Percentiles rank a stretch among this genome's conserved stretches.
phyloP scores from a whole-genome alignment of 2,888 invertebrate genomes.

The Drosophila multiciliata region DNA sequence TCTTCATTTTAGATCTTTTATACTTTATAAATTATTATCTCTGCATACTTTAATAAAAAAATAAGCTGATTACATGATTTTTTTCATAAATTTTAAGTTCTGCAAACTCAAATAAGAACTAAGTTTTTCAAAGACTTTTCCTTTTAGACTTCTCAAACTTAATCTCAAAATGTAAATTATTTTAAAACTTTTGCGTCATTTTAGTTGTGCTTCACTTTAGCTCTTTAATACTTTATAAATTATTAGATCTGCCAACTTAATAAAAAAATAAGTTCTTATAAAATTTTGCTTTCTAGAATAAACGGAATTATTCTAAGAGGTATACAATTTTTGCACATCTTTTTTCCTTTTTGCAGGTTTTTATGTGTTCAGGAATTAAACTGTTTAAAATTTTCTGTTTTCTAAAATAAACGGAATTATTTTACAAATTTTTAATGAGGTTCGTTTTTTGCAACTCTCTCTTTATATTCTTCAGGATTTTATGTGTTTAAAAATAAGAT shows the following conservation, averaged over 20 bases:
- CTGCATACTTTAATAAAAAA: background rate
- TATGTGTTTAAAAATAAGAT: too few species aligned
- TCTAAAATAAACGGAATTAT: background rate
- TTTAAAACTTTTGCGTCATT: background rate
- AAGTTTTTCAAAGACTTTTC: background rate
- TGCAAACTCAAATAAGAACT: background rate
- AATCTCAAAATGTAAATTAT: background rate
- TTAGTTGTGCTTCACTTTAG: background rate
- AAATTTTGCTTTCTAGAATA: background rate
- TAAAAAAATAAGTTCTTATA: background rate
- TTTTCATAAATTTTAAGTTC: background rate
- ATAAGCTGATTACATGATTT: background rate
- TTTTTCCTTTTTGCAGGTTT: background rate
- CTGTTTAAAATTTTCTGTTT: background rate
- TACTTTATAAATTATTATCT: background rate
- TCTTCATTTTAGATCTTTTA: rapidly evolving
- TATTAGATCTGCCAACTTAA: too few species aligned
- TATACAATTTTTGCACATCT: background rate
- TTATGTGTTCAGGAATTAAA: background rate
- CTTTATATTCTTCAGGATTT: too few species aligned
- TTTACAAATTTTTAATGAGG: too few species aligned
- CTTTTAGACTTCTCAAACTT: rapidly evolving
- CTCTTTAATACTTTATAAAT: too few species aligned
- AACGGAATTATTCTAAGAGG: rapidly evolving
- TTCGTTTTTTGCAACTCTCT: too few species aligned